Percentiles rank a stretch among this genome's conserved stretches.
These are phyloP conservation scores for Netelia virgata DNA, from an alignment of 2,888 invertebrate species.

Conservation along the genomic window DNA sequence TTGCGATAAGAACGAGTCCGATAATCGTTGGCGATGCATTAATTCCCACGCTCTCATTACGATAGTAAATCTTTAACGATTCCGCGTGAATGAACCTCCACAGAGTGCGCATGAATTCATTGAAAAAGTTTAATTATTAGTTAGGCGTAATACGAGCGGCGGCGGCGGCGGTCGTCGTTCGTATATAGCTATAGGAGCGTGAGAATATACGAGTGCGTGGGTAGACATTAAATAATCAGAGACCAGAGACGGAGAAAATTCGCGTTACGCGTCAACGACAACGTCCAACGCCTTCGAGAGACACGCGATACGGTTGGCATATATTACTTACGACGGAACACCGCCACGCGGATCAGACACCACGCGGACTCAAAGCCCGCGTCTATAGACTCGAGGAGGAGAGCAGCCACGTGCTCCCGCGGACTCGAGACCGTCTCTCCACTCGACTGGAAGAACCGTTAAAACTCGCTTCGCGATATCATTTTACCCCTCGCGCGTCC, in stretches of 20 bases:
- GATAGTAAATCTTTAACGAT: background rate
- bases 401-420: constrained; percentile 61
- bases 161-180: background rate
- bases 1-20: constrained; percentile 26
- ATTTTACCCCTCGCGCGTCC: constrained; percentile 48
- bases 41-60: constrained; percentile 38
- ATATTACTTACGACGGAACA: constrained; percentile 31
- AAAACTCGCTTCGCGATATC: constrained; percentile 65
- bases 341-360: constrained; percentile 21
- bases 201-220: too few relatives aligned
- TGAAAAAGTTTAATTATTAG: background rate
- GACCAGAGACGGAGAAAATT: background rate
- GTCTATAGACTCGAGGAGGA: constrained; percentile 18
- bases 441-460: constrained; percentile 65
- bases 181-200: too few relatives aligned
- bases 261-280: background rate
- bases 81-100: background rate
- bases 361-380: constrained; percentile 23
- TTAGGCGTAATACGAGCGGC: background rate
- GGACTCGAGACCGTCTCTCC: constrained; percentile 23
- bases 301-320: constrained; percentile 61
- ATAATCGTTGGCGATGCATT: constrained; percentile 34
- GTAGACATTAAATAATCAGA: background rate
- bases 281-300: constrained; percentile 26
- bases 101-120: background rate